These are phyloP conservation scores for Epinotia brunnichana DNA, from an alignment of 2,888 invertebrate species.

Conservation along the genomic window DNA sequence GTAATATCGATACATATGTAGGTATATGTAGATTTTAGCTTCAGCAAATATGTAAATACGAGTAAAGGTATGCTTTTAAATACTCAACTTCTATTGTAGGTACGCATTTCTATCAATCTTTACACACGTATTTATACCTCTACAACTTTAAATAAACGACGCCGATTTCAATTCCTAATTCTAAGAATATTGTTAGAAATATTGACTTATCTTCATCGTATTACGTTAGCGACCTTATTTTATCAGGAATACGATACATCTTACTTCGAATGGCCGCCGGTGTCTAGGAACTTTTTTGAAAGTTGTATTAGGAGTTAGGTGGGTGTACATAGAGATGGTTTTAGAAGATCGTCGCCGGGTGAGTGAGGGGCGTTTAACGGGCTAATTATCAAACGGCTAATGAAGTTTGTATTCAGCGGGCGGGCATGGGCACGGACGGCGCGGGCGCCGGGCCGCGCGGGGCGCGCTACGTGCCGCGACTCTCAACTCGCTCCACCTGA, in stretches of 20 bases:
- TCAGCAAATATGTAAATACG: no score
- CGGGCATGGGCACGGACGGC: constrained; percentile 66
- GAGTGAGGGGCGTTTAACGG: constrained; percentile 82
- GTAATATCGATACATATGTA: no score
- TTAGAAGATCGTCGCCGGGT: constrained; percentile 67
- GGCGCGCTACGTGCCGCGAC: constrained; percentile 78
- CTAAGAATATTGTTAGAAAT: not conserved
- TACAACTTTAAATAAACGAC: not conserved
- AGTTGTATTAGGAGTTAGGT: constrained; percentile 31
- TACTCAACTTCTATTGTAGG: no score
- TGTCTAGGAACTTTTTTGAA: constrained; percentile 32
- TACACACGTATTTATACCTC: no score
- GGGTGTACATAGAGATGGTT: constrained; percentile 59
- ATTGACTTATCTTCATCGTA: constrained; percentile 32
- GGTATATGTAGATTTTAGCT: no score
- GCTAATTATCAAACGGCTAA: constrained; percentile 84
- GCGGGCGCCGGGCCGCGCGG: constrained; percentile 47
- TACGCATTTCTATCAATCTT: no score
- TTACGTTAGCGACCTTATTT: constrained; percentile 30
- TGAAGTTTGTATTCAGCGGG: constrained; percentile 84
- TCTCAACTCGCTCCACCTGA: constrained; percentile 80
- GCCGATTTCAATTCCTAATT: not conserved
- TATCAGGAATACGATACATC: constrained; percentile 35
- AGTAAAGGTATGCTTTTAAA: no score
- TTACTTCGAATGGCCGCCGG: constrained; percentile 29